Evolutionary conservation across 1,140 invertebrate species (phyloP).

Genomic region (Ptiloglossa arizonensis): DNA sequence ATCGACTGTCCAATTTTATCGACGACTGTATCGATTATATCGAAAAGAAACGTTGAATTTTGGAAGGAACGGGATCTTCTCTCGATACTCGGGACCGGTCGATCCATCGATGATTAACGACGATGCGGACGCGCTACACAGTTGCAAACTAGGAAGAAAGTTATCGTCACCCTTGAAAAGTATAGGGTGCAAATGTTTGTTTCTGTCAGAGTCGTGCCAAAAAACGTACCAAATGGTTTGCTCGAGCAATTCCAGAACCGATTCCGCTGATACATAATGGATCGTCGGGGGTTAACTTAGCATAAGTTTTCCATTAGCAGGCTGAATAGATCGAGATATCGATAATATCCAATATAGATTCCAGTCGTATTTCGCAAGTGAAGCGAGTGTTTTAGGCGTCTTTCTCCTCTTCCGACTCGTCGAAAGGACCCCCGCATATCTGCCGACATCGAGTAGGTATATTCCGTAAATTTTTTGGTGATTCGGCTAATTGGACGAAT

Average conservation of each 20-base stretch:
- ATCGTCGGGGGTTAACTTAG: slow-evolving; percentile 63
- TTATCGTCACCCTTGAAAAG: not conserved
- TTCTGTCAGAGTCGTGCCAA: slow-evolving; percentile 1
- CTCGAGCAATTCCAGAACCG: slow-evolving; percentile 46
- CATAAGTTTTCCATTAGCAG: slow-evolving; percentile 78
- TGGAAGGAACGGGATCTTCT: no score
- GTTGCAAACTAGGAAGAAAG: no score
- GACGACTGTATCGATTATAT: no score
- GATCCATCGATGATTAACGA: not conserved
- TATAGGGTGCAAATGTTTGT: slow-evolving; percentile 37
- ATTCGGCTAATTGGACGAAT: slow-evolving; percentile 74
- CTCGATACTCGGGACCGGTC: no score
- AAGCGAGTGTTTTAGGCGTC: slow-evolving; percentile 50
- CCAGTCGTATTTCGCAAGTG: slow-evolving; percentile 62
- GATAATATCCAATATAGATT: slow-evolving; percentile 78
- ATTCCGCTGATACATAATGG: slow-evolving; percentile 72
- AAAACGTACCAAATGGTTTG: slow-evolving; percentile 52
- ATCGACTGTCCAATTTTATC: no score
- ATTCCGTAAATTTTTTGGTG: slow-evolving; percentile 63
- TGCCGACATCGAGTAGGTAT: slow-evolving; percentile 14
- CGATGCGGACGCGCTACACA: no score
- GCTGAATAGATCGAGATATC: slow-evolving; percentile 72
- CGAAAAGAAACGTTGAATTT: no score
- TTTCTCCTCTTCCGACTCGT: slow-evolving; percentile 19
- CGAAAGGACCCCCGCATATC: slow-evolving; percentile 22